These are phyloP conservation scores for Phycodurus eques DNA, from an alignment of 2,113 vertebrate species.

Conservation along the genomic window DNA sequence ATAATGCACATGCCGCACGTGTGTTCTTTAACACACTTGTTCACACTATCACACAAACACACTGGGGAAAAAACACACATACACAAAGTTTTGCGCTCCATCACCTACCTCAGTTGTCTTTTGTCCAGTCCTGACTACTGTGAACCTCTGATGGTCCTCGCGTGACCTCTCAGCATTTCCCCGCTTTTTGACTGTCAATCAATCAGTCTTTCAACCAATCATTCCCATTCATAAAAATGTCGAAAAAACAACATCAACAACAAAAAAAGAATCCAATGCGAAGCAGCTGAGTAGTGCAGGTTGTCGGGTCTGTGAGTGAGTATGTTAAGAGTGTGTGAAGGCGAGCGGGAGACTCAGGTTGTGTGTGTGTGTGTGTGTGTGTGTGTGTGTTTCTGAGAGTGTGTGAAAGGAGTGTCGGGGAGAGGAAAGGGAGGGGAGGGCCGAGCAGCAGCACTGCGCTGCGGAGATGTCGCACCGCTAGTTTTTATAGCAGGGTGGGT, in stretches of 20 bases:
- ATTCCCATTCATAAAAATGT: conserved; percentile 70
- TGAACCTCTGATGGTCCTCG: conserved; percentile 54
- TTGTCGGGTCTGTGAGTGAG: conserved; percentile 55
- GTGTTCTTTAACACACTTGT: conserved; percentile 27
- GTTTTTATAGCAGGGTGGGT: conserved; percentile 86
- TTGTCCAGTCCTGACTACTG: conserved; percentile 49
- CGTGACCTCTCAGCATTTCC: conserved; percentile 71
- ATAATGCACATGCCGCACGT: conserved; percentile 11
- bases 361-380: conserved; percentile 15
- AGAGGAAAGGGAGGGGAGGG: conserved; percentile 71
- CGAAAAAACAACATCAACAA: not conserved
- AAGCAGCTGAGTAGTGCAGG: conserved; percentile 42
- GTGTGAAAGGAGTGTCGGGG: conserved; percentile 45
- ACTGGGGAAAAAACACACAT: conserved; percentile 43
- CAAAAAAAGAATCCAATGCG: conserved; percentile 29
- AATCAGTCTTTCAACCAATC: conserved; percentile 48
- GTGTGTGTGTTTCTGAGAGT: conserved; percentile 63
- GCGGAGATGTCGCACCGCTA: conserved; percentile 80
- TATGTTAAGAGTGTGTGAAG: not conserved
- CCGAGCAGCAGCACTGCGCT: conserved; percentile 71
- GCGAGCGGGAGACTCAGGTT: not conserved
- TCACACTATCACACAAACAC: conserved; percentile 25
- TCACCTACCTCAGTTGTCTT: conserved; percentile 54
- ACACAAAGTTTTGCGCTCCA: conserved; percentile 55
- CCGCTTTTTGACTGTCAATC: conserved; percentile 41